These are phyloP conservation scores for Lagodon rhomboides DNA, from an alignment of 2,797 vertebrate genomes.

Conservation along the genomic window DNA sequence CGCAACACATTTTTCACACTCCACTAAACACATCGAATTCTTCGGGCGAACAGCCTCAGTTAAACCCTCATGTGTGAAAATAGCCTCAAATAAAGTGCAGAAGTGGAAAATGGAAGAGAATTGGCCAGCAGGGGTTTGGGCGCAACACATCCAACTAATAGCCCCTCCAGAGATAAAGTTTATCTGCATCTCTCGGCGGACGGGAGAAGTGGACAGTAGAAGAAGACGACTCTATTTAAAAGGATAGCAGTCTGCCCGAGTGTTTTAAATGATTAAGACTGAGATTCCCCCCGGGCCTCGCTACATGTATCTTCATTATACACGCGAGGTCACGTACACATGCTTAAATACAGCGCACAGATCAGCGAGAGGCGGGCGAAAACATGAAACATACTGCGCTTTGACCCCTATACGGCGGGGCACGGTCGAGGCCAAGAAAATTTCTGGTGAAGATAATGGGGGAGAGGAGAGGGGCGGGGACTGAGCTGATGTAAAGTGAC, in stretches of 20 bases:
- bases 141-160: constrained; percentile 66
- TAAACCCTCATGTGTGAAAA: constrained; percentile 78
- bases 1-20: constrained; percentile 75
- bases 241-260: constrained; percentile 35
- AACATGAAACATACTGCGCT: constrained; percentile 12
- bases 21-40: constrained; percentile 71
- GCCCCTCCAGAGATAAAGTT: constrained; percentile 61
- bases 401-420: constrained; percentile 18
- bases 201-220: constrained; percentile 45
- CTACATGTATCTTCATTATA: constrained; percentile 27
- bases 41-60: constrained; percentile 63
- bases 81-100: constrained; percentile 75
- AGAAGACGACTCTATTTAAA: constrained; percentile 58
- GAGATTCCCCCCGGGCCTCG: constrained; percentile 38
- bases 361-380: background rate
- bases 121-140: constrained; percentile 62
- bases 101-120: constrained; percentile 76
- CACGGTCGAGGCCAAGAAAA: constrained; percentile 45
- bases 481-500: constrained; percentile 73
- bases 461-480: constrained; percentile 17
- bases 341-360: background rate
- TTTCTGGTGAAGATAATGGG: constrained; percentile 48
- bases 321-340: background rate
- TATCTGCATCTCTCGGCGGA: constrained; percentile 65
- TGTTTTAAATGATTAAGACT: constrained; percentile 58